Percentiles rank a stretch among this genome's conserved stretches.
These are phyloP conservation scores for Elaphurus davidianus DNA, from an alignment of 2,113 vertebrate species.

Conservation along the genomic window DNA sequence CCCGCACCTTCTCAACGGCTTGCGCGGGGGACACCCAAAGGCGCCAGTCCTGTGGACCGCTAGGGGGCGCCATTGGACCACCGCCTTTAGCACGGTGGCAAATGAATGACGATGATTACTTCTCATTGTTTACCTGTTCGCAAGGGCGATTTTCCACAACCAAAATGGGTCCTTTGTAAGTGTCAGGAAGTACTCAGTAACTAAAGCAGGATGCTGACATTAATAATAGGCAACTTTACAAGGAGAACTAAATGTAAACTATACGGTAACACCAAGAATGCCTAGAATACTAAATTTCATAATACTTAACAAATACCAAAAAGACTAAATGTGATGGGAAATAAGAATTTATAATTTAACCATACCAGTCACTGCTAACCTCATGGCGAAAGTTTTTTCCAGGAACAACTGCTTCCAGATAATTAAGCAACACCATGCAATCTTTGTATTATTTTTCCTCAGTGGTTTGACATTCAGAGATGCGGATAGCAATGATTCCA, in stretches of 20 bases:
- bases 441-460: neutral
- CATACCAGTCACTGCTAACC: neutral
- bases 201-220: neutral
- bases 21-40: neutral
- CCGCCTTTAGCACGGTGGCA: neutral
- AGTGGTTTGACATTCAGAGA: neutral
- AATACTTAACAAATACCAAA: neutral
- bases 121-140: neutral
- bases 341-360: neutral
- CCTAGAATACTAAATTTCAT: neutral
- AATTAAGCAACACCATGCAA: neutral
- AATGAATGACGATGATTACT: neutral
- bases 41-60: constrained; percentile 62
- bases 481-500: neutral
- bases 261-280: neutral
- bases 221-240: neutral
- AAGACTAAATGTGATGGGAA: neutral
- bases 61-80: constrained; percentile 77
- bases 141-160: neutral
- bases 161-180: neutral
- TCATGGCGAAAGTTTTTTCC: neutral
- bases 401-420: neutral
- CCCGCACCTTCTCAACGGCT: neutral
- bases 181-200: neutral
- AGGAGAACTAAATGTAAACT: neutral